phyloP scores from a whole-genome alignment of 2,797 vertebrate genomes.

The Hydrophis major region DNA sequence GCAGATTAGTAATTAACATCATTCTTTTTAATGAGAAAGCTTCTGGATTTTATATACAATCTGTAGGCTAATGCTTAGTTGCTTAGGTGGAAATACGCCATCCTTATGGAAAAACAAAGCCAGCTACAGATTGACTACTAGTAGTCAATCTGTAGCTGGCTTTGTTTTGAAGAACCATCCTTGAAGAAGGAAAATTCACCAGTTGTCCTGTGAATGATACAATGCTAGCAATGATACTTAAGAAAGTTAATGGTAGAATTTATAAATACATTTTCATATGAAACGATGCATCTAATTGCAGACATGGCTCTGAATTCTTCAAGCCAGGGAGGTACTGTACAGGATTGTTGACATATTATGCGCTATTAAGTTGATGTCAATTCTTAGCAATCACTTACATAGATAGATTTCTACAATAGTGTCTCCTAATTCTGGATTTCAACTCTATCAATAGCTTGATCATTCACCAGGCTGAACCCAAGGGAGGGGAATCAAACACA shows the following conservation, averaged over 20 bases:
- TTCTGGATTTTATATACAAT: neutral
- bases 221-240: neutral
- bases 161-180: neutral
- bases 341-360: neutral
- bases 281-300: neutral
- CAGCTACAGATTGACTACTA: neutral
- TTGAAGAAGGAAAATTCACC: neutral
- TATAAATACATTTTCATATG: neutral
- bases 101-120: neutral
- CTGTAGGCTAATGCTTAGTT: neutral
- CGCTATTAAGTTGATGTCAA: neutral
- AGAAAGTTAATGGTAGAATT: neutral
- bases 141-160: no score
- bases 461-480: neutral
- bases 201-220: neutral
- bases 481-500: neutral
- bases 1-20: neutral
- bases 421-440: neutral
- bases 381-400: neutral
- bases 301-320: neutral
- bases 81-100: neutral
- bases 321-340: neutral
- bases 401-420: neutral
- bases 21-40: neutral
- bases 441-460: neutral